Conservation (phyloP, 2,113 vertebrate genomes). For the Rhynchopsitta pachyrhyncha region DNA sequence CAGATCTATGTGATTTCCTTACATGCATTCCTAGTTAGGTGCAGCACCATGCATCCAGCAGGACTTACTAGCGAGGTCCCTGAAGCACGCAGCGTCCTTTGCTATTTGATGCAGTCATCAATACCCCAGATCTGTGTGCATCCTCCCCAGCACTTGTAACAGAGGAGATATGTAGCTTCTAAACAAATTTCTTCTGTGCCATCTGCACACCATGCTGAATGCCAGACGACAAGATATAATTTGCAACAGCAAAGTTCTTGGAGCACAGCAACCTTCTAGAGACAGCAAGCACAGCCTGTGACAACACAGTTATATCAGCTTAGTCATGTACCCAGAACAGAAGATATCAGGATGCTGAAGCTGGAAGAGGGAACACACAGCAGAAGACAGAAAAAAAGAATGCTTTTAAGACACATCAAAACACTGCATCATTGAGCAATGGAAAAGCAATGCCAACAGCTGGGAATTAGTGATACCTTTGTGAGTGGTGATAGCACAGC, state of each 20-base stretch:
- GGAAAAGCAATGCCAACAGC: neutral
- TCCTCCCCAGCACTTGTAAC: neutral
- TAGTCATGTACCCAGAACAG: slow-evolving; percentile 14
- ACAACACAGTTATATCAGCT: neutral
- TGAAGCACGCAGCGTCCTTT: neutral
- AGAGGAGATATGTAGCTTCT: neutral
- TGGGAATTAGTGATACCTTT: neutral
- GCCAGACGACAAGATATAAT: slow-evolving; percentile 35
- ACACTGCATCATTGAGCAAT: neutral
- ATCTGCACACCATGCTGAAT: slow-evolving; percentile 1
- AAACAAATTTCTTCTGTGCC: neutral
- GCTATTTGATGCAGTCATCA: neutral
- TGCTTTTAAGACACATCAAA: neutral
- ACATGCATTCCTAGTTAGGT: neutral
- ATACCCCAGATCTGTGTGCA: neutral
- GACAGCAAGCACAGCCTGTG: neutral
- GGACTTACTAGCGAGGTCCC: neutral
- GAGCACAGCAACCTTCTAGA: slow-evolving; percentile 1
- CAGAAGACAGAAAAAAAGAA: neutral
- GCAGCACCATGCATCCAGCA: neutral
- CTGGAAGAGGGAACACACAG: neutral
- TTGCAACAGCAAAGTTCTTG: slow-evolving; percentile 13
- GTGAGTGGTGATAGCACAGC: neutral
- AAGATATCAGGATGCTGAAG: neutral
- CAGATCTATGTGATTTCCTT: neutral